A percentile compares a stretch with the other conserved stretches of the same genome.
Evolutionary conservation across 1,140 invertebrate species (phyloP).

Genomic region (Temnothorax curvispinosus): DNA sequence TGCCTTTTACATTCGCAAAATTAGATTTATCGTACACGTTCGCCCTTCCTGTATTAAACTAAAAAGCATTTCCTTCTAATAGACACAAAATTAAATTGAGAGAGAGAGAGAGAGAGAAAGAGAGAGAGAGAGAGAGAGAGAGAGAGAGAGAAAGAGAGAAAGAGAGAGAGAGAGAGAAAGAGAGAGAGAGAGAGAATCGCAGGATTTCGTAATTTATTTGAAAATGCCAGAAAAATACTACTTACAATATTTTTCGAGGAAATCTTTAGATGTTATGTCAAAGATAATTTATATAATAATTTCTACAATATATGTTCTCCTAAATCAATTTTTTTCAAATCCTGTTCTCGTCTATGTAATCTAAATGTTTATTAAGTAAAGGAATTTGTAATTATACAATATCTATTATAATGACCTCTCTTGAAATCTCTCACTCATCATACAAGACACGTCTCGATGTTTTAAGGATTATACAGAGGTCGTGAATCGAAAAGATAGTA

Average conservation of each 20-base stretch:
- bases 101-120: too few relatives aligned
- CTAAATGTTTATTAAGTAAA: not conserved
- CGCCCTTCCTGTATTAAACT: not conserved
- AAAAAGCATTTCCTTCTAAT: not conserved
- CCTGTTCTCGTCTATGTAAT: not conserved
- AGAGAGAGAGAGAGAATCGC: not conserved
- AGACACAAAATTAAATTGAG: not conserved
- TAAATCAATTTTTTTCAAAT: not conserved
- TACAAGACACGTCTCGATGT: slow-evolving; percentile 33
- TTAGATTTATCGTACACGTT: slow-evolving; percentile 42
- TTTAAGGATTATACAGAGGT: not conserved
- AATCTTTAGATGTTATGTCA: not conserved
- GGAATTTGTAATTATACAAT: not conserved
- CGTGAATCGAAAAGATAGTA: slow-evolving; percentile 52
- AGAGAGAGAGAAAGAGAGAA: too few relatives aligned
- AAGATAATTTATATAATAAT: slow-evolving; percentile 1
- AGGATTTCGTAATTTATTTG: not conserved
- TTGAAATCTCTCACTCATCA: not conserved
- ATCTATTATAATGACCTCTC: not conserved
- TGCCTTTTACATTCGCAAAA: slow-evolving; percentile 45
- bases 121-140: too few relatives aligned
- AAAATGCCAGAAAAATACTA: not conserved
- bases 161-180: too few relatives aligned
- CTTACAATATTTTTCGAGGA: not conserved
- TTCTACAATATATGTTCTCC: not conserved